Conservation (phyloP, 2,113 vertebrate species). For the Ctenomys sociabilis region DNA sequence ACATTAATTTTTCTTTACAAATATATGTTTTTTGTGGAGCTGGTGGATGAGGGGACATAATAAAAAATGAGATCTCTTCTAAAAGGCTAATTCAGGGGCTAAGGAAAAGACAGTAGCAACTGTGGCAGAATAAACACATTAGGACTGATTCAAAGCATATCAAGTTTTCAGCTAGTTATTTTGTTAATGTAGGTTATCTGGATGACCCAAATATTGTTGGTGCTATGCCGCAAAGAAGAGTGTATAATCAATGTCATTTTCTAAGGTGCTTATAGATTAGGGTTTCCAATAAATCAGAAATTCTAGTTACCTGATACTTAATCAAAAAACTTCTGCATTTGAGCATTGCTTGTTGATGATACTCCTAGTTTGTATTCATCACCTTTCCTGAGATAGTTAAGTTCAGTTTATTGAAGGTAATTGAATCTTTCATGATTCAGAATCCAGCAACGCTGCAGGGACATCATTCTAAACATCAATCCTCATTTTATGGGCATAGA, state of each 20-base stretch:
- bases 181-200: background rate
- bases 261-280: background rate
- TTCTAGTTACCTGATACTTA: constrained; percentile 57
- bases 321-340: constrained; percentile 57
- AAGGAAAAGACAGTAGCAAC: background rate
- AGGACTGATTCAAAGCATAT: background rate
- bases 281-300: constrained; percentile 54
- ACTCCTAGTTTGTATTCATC: constrained; percentile 76
- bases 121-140: background rate
- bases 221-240: background rate
- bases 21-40: background rate
- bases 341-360: constrained; percentile 66
- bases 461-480: constrained; percentile 77
- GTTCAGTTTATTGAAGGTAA: constrained; percentile 82
- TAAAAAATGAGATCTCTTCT: background rate
- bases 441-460: constrained; percentile 65
- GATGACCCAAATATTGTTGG: background rate
- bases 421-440: constrained; percentile 81
- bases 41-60: background rate
- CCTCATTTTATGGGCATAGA: constrained; percentile 78
- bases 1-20: background rate
- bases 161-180: background rate
- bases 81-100: background rate
- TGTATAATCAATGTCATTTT: background rate
- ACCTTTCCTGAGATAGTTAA: constrained; percentile 76